phyloP scores from a whole-genome alignment of 2,797 vertebrate species.

The Monodelphis domestica region DNA sequence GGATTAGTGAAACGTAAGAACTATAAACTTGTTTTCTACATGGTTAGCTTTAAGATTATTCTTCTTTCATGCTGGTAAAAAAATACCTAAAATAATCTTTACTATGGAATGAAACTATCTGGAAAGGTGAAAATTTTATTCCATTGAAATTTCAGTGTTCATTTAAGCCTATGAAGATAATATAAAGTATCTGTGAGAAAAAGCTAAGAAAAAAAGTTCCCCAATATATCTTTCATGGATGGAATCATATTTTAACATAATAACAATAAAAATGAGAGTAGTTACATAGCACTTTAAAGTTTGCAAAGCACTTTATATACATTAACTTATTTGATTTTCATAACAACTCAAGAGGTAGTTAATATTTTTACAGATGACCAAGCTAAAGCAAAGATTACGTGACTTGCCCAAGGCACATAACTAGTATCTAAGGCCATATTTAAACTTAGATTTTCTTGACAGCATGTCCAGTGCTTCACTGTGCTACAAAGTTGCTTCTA shows the following conservation, averaged over 20 bases:
- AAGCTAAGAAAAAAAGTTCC: not conserved
- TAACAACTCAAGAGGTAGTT: not conserved
- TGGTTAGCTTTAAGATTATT: not conserved
- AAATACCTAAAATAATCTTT: slow-evolving; percentile 16
- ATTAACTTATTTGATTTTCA: not conserved
- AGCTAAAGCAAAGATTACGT: not conserved
- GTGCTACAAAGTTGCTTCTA: not conserved
- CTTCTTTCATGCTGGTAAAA: slow-evolving; percentile 23
- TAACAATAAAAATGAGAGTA: too few relatives aligned
- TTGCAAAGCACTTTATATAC: not conserved
- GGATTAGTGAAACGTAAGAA: not conserved
- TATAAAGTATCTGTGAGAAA: slow-evolving; percentile 38
- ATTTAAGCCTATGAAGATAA: not conserved
- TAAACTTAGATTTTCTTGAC: not conserved
- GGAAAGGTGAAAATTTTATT: slow-evolving; percentile 14
- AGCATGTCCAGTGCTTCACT: not conserved
- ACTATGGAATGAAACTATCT: not conserved
- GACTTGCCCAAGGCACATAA: not conserved
- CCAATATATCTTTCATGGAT: not conserved
- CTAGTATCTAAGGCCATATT: not conserved
- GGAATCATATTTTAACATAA: not conserved
- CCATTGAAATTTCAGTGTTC: not conserved
- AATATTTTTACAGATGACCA: not conserved
- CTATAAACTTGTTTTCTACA: not conserved
- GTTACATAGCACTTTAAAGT: not conserved